These are phyloP conservation scores for Ophiothrix spiculata DNA, from an alignment of 35 echinoderm and acorn worm genomes.

Conservation along the genomic window DNA sequence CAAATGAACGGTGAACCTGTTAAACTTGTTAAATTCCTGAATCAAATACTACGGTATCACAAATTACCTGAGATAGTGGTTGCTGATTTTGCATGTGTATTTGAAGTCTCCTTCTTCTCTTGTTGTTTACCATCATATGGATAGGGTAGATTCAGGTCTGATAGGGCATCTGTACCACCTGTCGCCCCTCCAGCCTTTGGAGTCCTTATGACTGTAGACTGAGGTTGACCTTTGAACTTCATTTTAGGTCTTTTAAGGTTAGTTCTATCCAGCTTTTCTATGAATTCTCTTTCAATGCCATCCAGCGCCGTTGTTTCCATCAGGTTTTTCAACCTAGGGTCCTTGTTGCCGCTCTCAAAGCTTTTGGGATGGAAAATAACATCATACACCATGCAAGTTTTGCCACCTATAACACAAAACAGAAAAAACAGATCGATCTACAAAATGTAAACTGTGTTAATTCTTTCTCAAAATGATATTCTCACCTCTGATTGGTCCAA, in stretches of 20 bases:
- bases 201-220: slow-evolving; percentile 72
- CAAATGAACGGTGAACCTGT: no score
- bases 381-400: slow-evolving; percentile 85
- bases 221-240: slow-evolving; percentile 85
- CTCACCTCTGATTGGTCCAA: no score
- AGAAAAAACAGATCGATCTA: no score
- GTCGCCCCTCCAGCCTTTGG: slow-evolving; percentile 40
- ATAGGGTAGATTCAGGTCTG: slow-evolving; percentile 77
- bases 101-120: not conserved
- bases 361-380: slow-evolving; percentile 86
- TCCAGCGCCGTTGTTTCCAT: slow-evolving; percentile 75
- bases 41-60: no score
- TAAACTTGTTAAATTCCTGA: no score
- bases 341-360: slow-evolving; percentile 55
- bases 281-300: slow-evolving; percentile 86
- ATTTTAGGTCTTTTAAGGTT: slow-evolving; percentile 79
- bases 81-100: slow-evolving; percentile 35
- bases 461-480: no score
- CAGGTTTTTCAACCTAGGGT: slow-evolving; percentile 61
- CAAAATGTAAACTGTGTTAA: no score
- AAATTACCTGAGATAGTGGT: slow-evolving; percentile 34
- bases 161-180: slow-evolving; percentile 56
- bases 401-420: no score
- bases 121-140: slow-evolving; percentile 68
- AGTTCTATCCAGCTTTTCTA: slow-evolving; percentile 71